Conservation (phyloP, 2,113 vertebrate genomes). For the Gallinago jamesoni region DNA sequence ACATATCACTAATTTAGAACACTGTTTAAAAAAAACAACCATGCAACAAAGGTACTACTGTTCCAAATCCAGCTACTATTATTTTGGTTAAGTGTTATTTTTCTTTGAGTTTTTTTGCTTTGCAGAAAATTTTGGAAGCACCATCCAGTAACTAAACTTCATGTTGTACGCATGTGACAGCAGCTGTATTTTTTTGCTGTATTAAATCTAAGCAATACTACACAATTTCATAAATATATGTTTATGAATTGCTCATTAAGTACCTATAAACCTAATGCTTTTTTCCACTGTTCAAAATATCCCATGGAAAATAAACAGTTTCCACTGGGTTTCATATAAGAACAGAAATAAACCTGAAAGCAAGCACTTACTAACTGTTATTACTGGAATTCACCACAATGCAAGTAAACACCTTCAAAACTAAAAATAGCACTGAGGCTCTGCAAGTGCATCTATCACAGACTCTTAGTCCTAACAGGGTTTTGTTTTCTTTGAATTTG, state of each 20-base stretch:
- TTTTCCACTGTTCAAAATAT: background rate
- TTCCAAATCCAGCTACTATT: background rate
- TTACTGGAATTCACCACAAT: conserved; percentile 47
- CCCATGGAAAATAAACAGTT: background rate
- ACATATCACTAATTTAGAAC: background rate
- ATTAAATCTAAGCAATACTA: conserved; percentile 1
- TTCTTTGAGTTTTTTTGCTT: background rate
- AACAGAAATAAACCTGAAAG: conserved; percentile 50
- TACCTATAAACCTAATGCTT: background rate
- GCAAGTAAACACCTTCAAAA: conserved; percentile 29
- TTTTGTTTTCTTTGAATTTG: conserved; percentile 21
- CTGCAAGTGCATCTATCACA: conserved; percentile 21
- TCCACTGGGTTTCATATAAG: background rate
- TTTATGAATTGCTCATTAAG: conserved; percentile 1
- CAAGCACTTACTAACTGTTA: background rate
- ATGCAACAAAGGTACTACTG: background rate
- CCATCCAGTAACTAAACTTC: background rate
- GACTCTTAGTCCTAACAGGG: background rate
- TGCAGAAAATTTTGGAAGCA: background rate
- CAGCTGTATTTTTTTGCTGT: background rate
- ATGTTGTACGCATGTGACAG: background rate
- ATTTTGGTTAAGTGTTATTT: background rate
- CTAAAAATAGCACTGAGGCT: background rate
- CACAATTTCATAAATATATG: background rate
- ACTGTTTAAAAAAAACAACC: background rate